Evolutionary conservation across 2,888 invertebrate genomes (phyloP).

Genomic region (Cataglyphis rosenhaueri): DNA sequence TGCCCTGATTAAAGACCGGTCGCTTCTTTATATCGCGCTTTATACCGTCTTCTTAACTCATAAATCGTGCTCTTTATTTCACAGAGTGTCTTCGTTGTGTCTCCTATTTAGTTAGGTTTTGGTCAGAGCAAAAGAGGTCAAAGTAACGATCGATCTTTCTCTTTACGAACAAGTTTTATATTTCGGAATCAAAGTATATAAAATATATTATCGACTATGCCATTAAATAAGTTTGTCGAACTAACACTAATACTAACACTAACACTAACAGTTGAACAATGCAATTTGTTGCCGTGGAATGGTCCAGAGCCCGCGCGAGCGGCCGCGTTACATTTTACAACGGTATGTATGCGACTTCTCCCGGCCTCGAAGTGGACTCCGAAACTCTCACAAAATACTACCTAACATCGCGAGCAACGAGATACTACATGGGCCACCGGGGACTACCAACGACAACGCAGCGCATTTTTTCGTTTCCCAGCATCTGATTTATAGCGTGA

Average conservation of each 20-base stretch:
- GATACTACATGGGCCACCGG: slow-evolving; percentile 75
- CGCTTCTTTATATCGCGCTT: slow-evolving; percentile 42
- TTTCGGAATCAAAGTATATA: neutral
- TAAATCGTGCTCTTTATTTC: slow-evolving; percentile 67
- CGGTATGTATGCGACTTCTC: slow-evolving; percentile 27
- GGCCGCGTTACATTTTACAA: slow-evolving; percentile 62
- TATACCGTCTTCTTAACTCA: slow-evolving; percentile 36
- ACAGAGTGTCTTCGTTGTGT: neutral
- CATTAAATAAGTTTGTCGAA: slow-evolving; percentile 74
- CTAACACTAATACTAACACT: slow-evolving; percentile 70
- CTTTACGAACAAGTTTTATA: neutral
- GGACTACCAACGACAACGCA: slow-evolving; percentile 72
- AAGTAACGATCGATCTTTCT: neutral
- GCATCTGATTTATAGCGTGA: slow-evolving; percentile 75
- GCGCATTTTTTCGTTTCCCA: slow-evolving; percentile 71
- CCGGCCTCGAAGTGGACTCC: slow-evolving; percentile 18
- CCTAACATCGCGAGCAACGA: slow-evolving; percentile 73
- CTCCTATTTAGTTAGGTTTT: neutral
- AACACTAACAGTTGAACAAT: slow-evolving; percentile 78
- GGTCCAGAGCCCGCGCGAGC: slow-evolving; percentile 63
- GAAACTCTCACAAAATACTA: slow-evolving; percentile 75
- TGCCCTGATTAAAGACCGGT: slow-evolving; percentile 72
- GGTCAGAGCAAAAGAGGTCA: neutral
- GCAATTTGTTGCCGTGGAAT: slow-evolving; percentile 81
- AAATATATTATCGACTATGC: slow-evolving; percentile 18